These are phyloP conservation scores for Smithornis capensis DNA, from an alignment of 2,113 vertebrate genomes.

Conservation along the genomic window DNA sequence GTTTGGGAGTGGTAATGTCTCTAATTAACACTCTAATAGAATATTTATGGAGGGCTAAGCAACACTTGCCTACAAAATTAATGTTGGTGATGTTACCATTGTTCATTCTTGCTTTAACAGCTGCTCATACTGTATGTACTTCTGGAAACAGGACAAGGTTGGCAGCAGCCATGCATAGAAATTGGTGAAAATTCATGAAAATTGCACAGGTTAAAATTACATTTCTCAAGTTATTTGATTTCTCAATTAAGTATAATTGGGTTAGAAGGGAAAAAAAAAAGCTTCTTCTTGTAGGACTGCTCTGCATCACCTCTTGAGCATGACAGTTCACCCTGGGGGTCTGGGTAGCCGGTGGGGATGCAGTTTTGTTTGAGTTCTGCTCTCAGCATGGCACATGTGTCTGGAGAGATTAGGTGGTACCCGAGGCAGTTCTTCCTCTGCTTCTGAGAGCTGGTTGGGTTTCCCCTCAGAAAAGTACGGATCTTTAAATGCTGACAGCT, in stretches of 20 bases:
- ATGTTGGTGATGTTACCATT: neutral
- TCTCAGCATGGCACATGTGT: fast-evolving
- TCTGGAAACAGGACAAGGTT: neutral
- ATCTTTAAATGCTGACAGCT: neutral
- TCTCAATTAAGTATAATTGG: neutral
- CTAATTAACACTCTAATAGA: neutral
- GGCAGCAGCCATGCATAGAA: neutral
- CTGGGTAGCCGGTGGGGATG: fast-evolving
- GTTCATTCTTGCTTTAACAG: neutral
- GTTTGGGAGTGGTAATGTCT: neutral
- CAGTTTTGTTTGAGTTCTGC: fast-evolving
- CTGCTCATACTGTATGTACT: neutral
- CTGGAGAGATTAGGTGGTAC: neutral
- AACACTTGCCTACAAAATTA: neutral
- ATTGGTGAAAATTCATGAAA: neutral
- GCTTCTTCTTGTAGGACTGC: neutral
- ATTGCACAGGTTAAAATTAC: neutral
- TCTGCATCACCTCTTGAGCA: neutral
- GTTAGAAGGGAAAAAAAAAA: neutral
- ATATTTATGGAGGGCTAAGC: neutral
- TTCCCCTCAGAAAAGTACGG: neutral
- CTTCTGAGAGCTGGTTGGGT: neutral
- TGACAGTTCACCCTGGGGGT: neutral
- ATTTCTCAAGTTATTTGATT: neutral
- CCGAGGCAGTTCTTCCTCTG: neutral